These are phyloP conservation scores for Sphenodon punctatus DNA, from an alignment of 2,797 vertebrate genomes.

Conservation along the genomic window DNA sequence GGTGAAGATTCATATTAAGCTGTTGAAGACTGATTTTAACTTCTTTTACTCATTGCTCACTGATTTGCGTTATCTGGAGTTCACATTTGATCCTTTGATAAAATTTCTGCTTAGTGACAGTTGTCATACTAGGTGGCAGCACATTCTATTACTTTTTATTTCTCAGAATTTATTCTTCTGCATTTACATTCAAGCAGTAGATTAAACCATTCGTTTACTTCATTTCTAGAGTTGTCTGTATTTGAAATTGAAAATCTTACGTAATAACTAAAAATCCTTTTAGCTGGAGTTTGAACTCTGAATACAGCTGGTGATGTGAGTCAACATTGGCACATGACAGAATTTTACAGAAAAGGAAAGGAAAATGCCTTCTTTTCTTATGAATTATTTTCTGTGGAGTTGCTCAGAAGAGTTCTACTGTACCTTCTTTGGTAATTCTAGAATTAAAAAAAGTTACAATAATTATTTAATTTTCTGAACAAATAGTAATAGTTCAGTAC, in stretches of 20 bases:
- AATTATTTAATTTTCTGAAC: background rate
- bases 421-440: background rate
- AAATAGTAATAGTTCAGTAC: background rate
- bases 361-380: too few species aligned
- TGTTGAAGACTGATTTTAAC: too few species aligned
- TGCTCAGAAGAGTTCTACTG: background rate
- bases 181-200: constrained; percentile 12
- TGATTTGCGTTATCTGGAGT: background rate
- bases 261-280: background rate
- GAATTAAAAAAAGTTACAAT: background rate
- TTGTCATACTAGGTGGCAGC: background rate
- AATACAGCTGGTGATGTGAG: background rate
- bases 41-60: too few species aligned
- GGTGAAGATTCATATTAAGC: too few species aligned
- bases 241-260: background rate
- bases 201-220: constrained; percentile 2
- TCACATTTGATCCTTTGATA: background rate
- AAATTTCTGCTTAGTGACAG: background rate
- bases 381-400: background rate
- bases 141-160: background rate
- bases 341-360: too few species aligned
- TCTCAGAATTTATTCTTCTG: constrained; percentile 9
- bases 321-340: background rate
- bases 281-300: background rate
- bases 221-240: background rate